Evolutionary conservation across 2,888 invertebrate species (phyloP).

Genomic region (Harpagoxenus sublaevis): DNA sequence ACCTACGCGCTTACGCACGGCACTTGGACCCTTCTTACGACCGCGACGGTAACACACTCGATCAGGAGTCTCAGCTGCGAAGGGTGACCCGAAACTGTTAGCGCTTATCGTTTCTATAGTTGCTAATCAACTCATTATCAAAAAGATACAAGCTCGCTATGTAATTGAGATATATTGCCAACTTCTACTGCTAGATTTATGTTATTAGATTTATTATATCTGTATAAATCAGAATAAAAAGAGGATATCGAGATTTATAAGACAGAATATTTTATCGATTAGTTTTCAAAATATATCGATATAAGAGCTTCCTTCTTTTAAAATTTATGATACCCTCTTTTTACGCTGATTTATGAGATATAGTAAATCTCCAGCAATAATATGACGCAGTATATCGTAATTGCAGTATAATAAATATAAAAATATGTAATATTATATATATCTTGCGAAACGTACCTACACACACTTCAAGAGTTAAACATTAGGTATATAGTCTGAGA

Average conservation of each 20-base stretch:
- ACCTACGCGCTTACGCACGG: conserved; percentile 79
- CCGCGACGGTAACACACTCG: conserved; percentile 1
- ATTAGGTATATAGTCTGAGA: neutral
- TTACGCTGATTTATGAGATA: neutral
- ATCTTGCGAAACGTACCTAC: neutral
- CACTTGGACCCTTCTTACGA: conserved; percentile 48
- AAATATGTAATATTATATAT: neutral
- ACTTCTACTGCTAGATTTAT: neutral
- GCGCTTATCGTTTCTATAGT: neutral
- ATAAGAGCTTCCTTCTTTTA: neutral
- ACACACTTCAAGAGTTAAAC: conserved; percentile 1
- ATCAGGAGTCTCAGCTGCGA: conserved; percentile 14
- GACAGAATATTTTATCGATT: neutral
- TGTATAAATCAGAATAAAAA: neutral
- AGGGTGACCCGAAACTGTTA: neutral
- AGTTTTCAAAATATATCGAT: neutral
- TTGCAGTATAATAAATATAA: neutral
- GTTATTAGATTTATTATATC: neutral
- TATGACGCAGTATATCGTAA: neutral
- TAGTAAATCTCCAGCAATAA: neutral
- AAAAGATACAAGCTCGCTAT: neutral
- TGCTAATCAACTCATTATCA: neutral
- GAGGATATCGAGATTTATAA: neutral
- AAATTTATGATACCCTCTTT: neutral
- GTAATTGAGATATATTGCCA: neutral